Evolutionary conservation across 2,888 invertebrate species (phyloP), one percentile per base, ranked within the genome.

Genomic region (Scaeva pyrastri): DNA sequence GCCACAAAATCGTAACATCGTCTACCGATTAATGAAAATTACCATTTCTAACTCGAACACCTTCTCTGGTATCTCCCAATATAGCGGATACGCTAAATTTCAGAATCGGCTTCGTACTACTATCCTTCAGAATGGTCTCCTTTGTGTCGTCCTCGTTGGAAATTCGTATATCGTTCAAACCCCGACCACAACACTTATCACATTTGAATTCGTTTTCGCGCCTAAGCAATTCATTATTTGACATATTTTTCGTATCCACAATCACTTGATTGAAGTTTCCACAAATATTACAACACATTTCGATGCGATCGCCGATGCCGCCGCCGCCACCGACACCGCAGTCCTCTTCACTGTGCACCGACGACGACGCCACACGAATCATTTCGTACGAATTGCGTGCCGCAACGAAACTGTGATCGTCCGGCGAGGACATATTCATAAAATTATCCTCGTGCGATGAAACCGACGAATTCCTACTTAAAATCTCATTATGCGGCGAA

Each of bases 41-140:
- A 93, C 93, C 93, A 90, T 93, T 93, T 88, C 93, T 89, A 75
- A 93, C 93, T 88, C 92, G 90, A 77, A 93, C 92, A 88, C 92
- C 92, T 87, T 93, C 93, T 12, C 93, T 91, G 43, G 92, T 93
- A 88, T 93, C 93, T 71, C 97, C 97, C 89, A 98, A 93, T 89
- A 98, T 98, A 58, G 97, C 97, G 94, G 96, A 97, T 88, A 98
- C 97, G 95, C 97, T 97, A 93, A 98, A 98, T 93, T 97, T 97
- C 89, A 97, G 94, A 90, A 97, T 94, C 21, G 97, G 97, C 90
- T 97, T 97, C 90, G 93, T 94, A 88, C 88, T 94, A 88, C 88
- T 91, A 89, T 92, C 93, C 90, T 93, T 93, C 50, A 93, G 88
- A 48, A 92, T 90, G 48, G 93, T 92, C 66, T 89, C 88, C 76